These are phyloP conservation scores for Leucozona laternaria DNA, from an alignment of 2,888 invertebrate species.

Conservation along the genomic window DNA sequence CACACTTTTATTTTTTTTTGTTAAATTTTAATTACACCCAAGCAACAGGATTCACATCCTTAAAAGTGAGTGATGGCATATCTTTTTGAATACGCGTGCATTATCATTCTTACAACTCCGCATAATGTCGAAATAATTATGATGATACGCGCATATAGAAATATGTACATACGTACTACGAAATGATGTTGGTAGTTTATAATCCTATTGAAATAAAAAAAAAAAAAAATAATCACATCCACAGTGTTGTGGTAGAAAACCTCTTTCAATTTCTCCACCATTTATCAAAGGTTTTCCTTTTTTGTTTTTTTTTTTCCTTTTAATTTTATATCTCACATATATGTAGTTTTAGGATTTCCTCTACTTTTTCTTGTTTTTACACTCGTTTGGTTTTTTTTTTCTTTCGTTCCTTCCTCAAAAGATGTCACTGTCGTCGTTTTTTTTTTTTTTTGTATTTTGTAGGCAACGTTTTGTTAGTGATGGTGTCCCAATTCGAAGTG, in stretches of 20 bases:
- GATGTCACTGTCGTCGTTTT: constrained; percentile 65
- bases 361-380: constrained; percentile 33
- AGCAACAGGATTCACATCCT: constrained; percentile 6
- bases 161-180: too few relatives aligned
- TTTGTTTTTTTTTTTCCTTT: background rate
- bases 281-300: constrained; percentile 63
- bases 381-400: constrained; percentile 5
- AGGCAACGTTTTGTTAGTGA: constrained; percentile 12
- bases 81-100: background rate
- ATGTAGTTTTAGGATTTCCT: constrained; percentile 57
- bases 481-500: constrained; percentile 66
- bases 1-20: constrained; percentile 37
- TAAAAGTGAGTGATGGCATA: background rate
- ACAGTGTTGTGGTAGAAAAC: constrained; percentile 17
- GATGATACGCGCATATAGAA: background rate
- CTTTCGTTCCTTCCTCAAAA: constrained; percentile 57
- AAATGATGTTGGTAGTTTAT: background rate
- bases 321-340: background rate
- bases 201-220: background rate
- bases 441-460: constrained; percentile 1
- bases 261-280: constrained; percentile 40
- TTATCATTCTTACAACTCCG: background rate
- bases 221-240: constrained; percentile 33
- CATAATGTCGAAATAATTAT: constrained; percentile 20
- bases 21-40: constrained; percentile 54